Conservation (phyloP, 2,888 invertebrate species). For the Nemurella pictetii region DNA sequence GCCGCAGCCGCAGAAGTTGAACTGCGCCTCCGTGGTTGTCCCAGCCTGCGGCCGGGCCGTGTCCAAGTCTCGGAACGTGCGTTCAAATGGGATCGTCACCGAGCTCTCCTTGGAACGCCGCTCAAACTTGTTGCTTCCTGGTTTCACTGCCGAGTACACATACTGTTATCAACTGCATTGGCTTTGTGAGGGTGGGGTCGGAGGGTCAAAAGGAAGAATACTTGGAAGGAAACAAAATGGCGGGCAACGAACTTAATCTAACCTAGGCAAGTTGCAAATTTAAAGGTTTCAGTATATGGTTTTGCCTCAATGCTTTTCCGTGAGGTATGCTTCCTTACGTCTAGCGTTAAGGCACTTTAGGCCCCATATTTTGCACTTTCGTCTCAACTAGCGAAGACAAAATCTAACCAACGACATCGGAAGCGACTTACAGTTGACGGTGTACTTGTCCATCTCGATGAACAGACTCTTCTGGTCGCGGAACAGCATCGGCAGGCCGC, state of each 20-base stretch:
- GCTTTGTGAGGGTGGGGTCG: too few species aligned
- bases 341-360: too few species aligned
- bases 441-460: conserved; percentile 48
- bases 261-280: too few species aligned
- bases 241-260: too few species aligned
- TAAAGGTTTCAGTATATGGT: too few species aligned
- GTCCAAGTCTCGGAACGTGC: conserved; percentile 75
- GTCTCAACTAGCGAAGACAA: too few species aligned
- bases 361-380: background rate
- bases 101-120: conserved; percentile 72
- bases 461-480: conserved; percentile 47
- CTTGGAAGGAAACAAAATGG: too few species aligned
- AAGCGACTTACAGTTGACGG: conserved; percentile 42
- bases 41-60: conserved; percentile 60
- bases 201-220: too few species aligned
- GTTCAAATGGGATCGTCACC: conserved; percentile 82
- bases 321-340: too few species aligned
- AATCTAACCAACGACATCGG: background rate
- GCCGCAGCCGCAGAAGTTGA: conserved; percentile 83
- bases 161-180: too few species aligned
- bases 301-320: too few species aligned
- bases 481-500: conserved; percentile 43
- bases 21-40: conserved; percentile 52
- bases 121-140: conserved; percentile 68
- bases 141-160: conserved; percentile 62